Percentiles rank a stretch among this genome's conserved stretches.
phyloP scores from a whole-genome alignment of 2,888 invertebrate genomes.

The Apantesis nais region DNA sequence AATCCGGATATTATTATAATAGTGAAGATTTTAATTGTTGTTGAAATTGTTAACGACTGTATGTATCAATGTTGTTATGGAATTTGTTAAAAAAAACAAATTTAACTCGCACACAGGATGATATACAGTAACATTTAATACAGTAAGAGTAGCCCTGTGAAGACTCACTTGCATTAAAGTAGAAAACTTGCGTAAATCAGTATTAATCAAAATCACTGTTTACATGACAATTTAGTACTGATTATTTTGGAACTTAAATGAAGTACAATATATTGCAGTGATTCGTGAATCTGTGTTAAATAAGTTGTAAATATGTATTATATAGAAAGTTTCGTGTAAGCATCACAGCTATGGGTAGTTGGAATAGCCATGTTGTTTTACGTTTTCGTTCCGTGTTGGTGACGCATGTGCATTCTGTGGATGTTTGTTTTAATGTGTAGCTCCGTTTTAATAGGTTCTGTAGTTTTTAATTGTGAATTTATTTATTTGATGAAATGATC shows the following conservation, averaged over 20 bases:
- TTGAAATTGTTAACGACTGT: constrained; percentile 57
- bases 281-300: constrained; percentile 57
- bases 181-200: constrained; percentile 53
- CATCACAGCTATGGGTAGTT: constrained; percentile 9
- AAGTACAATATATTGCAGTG: constrained; percentile 59
- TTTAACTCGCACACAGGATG: constrained; percentile 12
- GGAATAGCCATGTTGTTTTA: constrained; percentile 38
- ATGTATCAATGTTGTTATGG: constrained; percentile 49
- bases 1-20: constrained; percentile 56
- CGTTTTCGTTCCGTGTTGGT: constrained; percentile 26
- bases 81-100: constrained; percentile 34
- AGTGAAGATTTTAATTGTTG: constrained; percentile 69
- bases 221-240: constrained; percentile 39
- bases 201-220: constrained; percentile 58
- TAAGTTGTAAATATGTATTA: constrained; percentile 62
- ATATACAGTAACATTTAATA: constrained; percentile 33
- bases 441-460: constrained; percentile 11
- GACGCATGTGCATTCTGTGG: constrained; percentile 4
- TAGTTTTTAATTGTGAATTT: constrained; percentile 13
- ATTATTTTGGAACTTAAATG: constrained; percentile 28
- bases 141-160: constrained; percentile 18
- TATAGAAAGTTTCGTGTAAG: constrained; percentile 35
- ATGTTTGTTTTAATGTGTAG: constrained; percentile 22
- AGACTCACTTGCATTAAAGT: constrained; percentile 14
- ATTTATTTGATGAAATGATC: constrained; percentile 12